A percentile compares a stretch with the other conserved stretches of the same genome.
These are phyloP conservation scores for Epinephelus malabaricus DNA, from an alignment of 2,797 vertebrate species.

Conservation along the genomic window DNA sequence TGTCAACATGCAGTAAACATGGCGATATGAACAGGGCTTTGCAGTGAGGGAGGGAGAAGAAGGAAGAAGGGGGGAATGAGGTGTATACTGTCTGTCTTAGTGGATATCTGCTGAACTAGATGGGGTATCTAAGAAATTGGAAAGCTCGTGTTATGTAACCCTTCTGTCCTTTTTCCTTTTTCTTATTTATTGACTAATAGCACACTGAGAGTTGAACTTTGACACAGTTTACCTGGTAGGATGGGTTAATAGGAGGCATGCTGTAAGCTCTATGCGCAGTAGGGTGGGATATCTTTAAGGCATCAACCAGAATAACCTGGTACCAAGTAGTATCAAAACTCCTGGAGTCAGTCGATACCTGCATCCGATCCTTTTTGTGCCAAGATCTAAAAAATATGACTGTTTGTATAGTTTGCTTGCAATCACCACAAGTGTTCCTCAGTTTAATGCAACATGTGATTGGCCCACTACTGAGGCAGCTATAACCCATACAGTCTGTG, in stretches of 20 bases:
- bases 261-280: neutral
- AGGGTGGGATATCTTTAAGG: no score
- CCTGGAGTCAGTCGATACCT: no score
- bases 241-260: neutral
- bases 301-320: no score
- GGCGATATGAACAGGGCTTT: slow-evolving; percentile 74
- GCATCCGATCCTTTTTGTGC: no score
- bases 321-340: no score
- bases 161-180: neutral
- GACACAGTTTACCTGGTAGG: neutral
- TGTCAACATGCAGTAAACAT: slow-evolving; percentile 86
- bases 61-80: slow-evolving; percentile 17
- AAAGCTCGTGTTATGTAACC: neutral
- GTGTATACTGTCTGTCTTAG: neutral
- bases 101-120: slow-evolving; percentile 20
- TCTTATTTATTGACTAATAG: neutral
- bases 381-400: no score
- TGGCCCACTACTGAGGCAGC: no score
- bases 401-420: no score
- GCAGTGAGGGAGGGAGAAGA: slow-evolving; percentile 72
- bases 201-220: neutral
- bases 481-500: no score
- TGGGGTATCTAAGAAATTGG: neutral
- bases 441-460: no score
- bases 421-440: no score